Base-by-base conservation (phyloP, 1,140 invertebrate species). In the Neoseiulus cucumeris region DNA sequence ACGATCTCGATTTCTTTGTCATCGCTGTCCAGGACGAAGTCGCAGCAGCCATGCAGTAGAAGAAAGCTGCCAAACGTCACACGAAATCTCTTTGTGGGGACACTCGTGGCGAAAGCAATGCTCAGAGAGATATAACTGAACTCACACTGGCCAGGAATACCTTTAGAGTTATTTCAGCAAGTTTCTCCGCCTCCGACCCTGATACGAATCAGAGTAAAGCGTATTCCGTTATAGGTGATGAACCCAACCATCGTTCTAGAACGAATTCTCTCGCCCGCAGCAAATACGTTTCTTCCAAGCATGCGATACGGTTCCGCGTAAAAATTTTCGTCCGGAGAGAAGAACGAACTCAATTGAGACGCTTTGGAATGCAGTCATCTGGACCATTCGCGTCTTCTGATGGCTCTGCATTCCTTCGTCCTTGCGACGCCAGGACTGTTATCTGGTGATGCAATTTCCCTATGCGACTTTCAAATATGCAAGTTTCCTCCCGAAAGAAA, bases 1-100 rank as follows among this genome's bases (percentile, higher is more conserved):
- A 33, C 33, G 25, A 59, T 59, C 12, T 59, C 51, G 33, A 59
- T 59, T 29, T 59, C 51, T 33, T 59, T 33, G 33, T 59, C 51
- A 25, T 59, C 51, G 14, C 14, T 25, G 25, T 59, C 51, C 51
- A 59, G 25, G 17, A 25, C 14, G 22, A 20, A 25, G 25, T 25
- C 22, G 51, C 51, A 59, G 1, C 14, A 59, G 25, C 51, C 22
- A 59, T 17, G 9, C 14, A 9, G 22, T 17, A 59, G 22, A 25
- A 9, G 14, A 59, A 59, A 59, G 51, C 22, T 25, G 33, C 9
- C 25, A 25, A 20, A 59, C 14, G 22, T 25, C 17, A 59, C 22
- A 17, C 51, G 51, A 5, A 29, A 33, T 47, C 45, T 47, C 7
- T 20, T 7, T 7, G 25, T 47, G 45, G 45, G 17, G 45, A 12